Percentiles rank a stretch among this genome's conserved stretches.
Conservation (phyloP, 2,888 invertebrate genomes). For the Oligia strigilis region DNA sequence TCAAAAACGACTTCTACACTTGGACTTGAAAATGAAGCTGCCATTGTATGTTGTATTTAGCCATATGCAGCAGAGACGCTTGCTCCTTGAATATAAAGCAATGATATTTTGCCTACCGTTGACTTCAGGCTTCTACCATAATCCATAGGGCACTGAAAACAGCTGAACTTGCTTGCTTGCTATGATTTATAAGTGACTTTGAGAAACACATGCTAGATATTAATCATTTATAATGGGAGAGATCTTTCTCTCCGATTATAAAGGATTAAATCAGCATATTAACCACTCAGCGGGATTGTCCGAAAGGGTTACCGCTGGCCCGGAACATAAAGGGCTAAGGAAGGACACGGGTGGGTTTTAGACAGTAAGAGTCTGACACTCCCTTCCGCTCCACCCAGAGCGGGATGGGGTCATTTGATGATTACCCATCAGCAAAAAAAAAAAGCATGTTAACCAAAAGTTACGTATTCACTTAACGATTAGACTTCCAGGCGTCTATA, state of each 20-base stretch:
- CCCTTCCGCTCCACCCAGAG: no score
- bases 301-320: no score
- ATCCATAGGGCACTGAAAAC: background rate
- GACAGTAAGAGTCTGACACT: no score
- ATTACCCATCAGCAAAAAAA: no score
- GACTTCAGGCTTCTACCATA: background rate
- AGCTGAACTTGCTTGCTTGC: no score
- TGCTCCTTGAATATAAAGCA: no score
- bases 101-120: background rate
- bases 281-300: no score
- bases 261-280: background rate
- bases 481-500: slow-evolving; percentile 40
- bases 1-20: background rate
- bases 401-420: no score
- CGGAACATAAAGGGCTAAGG: no score
- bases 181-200: background rate
- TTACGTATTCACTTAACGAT: slow-evolving; percentile 15
- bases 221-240: no score
- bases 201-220: background rate
- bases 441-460: background rate
- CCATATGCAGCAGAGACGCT: background rate
- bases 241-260: background rate
- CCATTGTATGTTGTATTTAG: background rate
- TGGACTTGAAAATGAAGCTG: background rate
- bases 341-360: no score